Base-by-base conservation (phyloP, 2,888 invertebrate genomes). In the Ophion ventricosus region DNA sequence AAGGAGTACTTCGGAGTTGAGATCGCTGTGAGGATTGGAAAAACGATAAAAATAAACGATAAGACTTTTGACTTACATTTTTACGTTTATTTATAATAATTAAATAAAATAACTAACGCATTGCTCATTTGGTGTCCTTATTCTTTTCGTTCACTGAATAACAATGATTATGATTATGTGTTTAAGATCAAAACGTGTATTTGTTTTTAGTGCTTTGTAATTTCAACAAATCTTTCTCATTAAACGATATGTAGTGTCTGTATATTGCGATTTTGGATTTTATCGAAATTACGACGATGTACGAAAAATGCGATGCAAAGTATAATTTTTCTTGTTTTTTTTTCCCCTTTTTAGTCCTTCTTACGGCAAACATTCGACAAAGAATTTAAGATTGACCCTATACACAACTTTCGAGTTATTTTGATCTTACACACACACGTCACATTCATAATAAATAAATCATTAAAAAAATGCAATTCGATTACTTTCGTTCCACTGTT, bases 381-480 rank as follows among this genome's bases (percentile, higher is more conserved):
- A 79, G 61, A 81, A 75, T 67, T 74, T 69, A 63, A 80, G 77
- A 69, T 77, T 84, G 73, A 77, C 80, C 64, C 40, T 40, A 64
- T 61, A 25, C 49, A 61, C 54, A 20, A 64, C 17, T 70, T 61
- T 26, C 57, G 69, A 69, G 69, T 40, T 77, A 59, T 85, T 85
- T 85, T 84, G 84, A 85, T 87, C 85, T 84, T 80, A 81, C 81
- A 80, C 81, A 82, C 83, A 83, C 83, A 77, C 49, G 49, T 84
- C 80, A 67, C 72, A 72, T 78, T 74, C 59, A 83, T 80, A 84
- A 84, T 83, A 83, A 85, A 84, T 85, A 84, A 84, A 85, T 86
- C 78, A 69, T 76, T 80, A 81, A 69, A 80, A 64, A 63, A 64
- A 57, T 73, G 77, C 67, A 69, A 80, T 69, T 84, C 77, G 49